These are phyloP conservation scores for Erebia aethiops DNA, from an alignment of 2,888 invertebrate species.

Conservation along the genomic window DNA sequence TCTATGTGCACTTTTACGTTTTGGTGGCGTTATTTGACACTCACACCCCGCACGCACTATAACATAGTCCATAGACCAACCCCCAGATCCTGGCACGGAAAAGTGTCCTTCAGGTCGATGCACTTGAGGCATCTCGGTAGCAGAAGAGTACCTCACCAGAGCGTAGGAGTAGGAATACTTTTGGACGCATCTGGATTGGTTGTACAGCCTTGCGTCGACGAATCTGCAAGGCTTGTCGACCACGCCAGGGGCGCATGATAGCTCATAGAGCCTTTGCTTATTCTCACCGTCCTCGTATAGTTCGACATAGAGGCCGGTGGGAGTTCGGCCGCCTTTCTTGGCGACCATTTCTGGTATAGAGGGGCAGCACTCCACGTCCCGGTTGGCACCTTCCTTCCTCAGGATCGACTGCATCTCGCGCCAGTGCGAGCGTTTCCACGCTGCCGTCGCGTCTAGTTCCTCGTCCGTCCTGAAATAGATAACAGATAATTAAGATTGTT, in stretches of 20 bases:
- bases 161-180: conserved; percentile 93
- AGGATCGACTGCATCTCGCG: conserved; percentile 86
- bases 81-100: conserved; percentile 80
- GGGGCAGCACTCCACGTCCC: conserved; percentile 90
- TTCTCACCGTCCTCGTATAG: conserved; percentile 88
- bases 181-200: conserved; percentile 91
- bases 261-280: conserved; percentile 89
- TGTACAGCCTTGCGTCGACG: conserved; percentile 86
- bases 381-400: conserved; percentile 74
- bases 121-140: conserved; percentile 66
- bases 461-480: conserved; percentile 67
- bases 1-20: conserved; percentile 66
- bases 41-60: conserved; percentile 92
- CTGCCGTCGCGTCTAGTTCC: conserved; percentile 67
- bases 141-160: conserved; percentile 85
- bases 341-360: conserved; percentile 89
- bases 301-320: conserved; percentile 87
- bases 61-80: conserved; percentile 92
- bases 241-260: conserved; percentile 88
- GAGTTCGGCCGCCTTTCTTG: conserved; percentile 89
- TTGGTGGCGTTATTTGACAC: conserved; percentile 87
- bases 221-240: conserved; percentile 89
- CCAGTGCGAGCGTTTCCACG: conserved; percentile 83
- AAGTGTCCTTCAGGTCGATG: conserved; percentile 69
- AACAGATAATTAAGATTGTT: not conserved